Percentiles rank a stretch among this genome's conserved stretches.
phyloP scores from a whole-genome alignment of 2,888 invertebrate genomes.

The Thymelicus sylvestris region DNA sequence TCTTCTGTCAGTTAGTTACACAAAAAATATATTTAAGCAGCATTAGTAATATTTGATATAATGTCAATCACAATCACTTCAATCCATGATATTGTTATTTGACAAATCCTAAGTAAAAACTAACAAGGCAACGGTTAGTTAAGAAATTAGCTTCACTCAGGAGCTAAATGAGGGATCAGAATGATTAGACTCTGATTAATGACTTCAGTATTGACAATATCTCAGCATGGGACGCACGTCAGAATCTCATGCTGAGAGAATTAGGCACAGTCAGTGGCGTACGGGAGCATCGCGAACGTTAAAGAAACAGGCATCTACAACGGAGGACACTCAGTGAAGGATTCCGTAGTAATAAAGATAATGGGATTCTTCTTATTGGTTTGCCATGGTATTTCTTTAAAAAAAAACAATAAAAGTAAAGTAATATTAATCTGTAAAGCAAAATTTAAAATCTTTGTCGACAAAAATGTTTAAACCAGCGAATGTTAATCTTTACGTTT shows the following conservation, averaged over 20 bases:
- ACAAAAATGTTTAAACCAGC: too few species aligned
- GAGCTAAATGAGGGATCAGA: conserved; percentile 64
- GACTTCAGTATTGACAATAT: conserved; percentile 66
- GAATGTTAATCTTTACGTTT: too few species aligned
- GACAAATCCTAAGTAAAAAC: background rate
- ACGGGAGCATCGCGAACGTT: conserved; percentile 25
- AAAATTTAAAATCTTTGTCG: too few species aligned
- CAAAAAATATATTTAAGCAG: too few species aligned
- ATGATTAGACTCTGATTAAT: conserved; percentile 78
- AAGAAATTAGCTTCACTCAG: conserved; percentile 47
- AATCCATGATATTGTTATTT: background rate
- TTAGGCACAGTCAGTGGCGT: conserved; percentile 47
- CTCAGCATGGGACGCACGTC: conserved; percentile 71
- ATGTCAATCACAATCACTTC: too few species aligned
- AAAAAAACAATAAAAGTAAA: too few species aligned
- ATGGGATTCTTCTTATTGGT: too few species aligned
- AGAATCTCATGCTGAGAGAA: conserved; percentile 61
- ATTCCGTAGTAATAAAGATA: background rate
- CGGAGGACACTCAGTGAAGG: background rate
- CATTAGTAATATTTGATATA: too few species aligned
- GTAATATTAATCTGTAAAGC: too few species aligned
- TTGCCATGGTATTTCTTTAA: too few species aligned
- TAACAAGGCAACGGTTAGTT: conserved; percentile 31
- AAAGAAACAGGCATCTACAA: background rate
- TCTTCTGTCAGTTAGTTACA: too few species aligned